A percentile compares a stretch with the other conserved stretches of the same genome.
Evolutionary conservation across 2,113 vertebrate genomes (phyloP).

Genomic region (Coptodon rendalli): DNA sequence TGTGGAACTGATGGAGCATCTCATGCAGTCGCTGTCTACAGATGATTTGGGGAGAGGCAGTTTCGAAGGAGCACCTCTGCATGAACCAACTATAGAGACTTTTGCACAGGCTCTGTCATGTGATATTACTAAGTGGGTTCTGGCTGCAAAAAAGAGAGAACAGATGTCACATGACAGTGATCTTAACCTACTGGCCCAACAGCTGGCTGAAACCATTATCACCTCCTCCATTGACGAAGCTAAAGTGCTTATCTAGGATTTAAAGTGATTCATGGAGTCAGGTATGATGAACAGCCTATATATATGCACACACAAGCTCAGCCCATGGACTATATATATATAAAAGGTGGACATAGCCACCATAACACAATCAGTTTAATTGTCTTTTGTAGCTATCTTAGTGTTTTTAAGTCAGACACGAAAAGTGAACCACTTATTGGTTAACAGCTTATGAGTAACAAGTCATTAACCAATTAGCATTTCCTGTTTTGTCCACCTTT

Average conservation of each 20-base stretch:
- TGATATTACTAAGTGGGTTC: conserved; percentile 36
- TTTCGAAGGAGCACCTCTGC: background rate
- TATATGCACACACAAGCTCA: background rate
- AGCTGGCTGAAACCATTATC: conserved; percentile 49
- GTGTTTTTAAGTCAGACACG: background rate
- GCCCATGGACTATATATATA: background rate
- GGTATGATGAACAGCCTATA: background rate
- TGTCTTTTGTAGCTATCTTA: background rate
- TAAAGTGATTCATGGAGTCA: background rate
- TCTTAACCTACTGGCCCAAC: conserved; percentile 29
- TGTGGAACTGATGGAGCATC: conserved; percentile 51
- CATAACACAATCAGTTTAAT: background rate
- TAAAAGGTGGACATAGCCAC: background rate
- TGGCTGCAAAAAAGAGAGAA: background rate
- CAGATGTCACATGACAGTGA: background rate
- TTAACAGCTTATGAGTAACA: background rate
- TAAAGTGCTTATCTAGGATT: background rate
- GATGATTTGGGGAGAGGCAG: background rate
- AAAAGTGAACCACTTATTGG: background rate
- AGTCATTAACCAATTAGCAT: background rate
- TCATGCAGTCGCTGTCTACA: conserved; percentile 60
- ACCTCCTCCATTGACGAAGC: conserved; percentile 41
- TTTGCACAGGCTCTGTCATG: conserved; percentile 51
- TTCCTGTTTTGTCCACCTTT: background rate
- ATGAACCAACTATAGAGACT: background rate